Evolutionary conservation across 2,888 invertebrate genomes (phyloP), one percentile per base, ranked within the genome.

Genomic region (Cyaniris semiargus): DNA sequence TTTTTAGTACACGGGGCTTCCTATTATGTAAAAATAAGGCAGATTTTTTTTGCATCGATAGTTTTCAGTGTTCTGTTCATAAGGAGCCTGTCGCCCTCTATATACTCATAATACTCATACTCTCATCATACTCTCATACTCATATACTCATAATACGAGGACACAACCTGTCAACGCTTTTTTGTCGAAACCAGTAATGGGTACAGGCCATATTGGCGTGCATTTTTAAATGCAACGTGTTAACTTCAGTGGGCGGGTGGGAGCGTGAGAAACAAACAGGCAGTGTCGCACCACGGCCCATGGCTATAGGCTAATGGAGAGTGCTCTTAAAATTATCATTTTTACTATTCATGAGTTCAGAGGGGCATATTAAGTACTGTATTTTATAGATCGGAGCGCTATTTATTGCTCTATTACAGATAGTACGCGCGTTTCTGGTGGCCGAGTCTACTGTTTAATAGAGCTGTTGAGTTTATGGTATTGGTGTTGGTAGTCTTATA

Each of bases 191-290:
- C 23, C 23, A 27, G 23, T 83, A 82, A 81, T 81, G 80, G 81
- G 81, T 82, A 27, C 66, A 66, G 5, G 66, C 27, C 66, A 66
- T 66, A 31, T 66, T 66, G 66, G 27, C 66, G 27, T 66, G 27
- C 15, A 60, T 60, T 60, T 60, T 60, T 2, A 23, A 27, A 66
- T 80, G 80, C 81, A 81, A 82, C 80, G 76, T 70, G 79, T 80
- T 79, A 81, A 78, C 79, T 80, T 81, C 83, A 83, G 93, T 93
- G 91, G 93, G 93, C 90, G 92, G 89, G 90, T 90, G 92, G 80
- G 86, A 92, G 85, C 93, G 93, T 93, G 93, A 90, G 93, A 93
- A 93, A 88, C 90, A 89, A 90, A 93, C 86, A 91, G 82, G 82
- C 85, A 83, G 82, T 86, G 90, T 88, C 86, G 86, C 88, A 84